Evolutionary conservation across 2,888 invertebrate species (phyloP), one percentile per base, ranked within the genome.

Genomic region (Thymelicus acteon): DNA sequence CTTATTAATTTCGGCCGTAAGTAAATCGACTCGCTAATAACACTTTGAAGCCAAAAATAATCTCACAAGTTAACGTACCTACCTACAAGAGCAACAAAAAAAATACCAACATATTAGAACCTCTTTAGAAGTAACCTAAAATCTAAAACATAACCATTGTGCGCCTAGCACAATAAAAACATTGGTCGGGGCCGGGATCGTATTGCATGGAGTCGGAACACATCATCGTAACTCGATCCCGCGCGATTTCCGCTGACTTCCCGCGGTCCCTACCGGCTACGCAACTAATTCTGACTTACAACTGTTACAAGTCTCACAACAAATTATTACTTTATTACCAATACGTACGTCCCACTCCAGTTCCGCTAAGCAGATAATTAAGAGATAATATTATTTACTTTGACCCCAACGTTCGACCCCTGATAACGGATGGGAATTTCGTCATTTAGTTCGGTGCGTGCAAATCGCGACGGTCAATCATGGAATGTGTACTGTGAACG

Each of bases 301-400:
- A 86, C 82, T 83, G 3, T 12, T 44, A 44, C 44, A 84, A 83
- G 3, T 5, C 31, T 5, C 31, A 31, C 31, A 31, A 31, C 31
- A 31, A 31, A 31, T 31, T 31, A 31, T 31, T 31, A 31, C 4
- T 31, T 82, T 82, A 80, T 73, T 77, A 79, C 83, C 81, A 80
- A 79, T n/a, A 1, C 19, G 19, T 80, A 78, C 76, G 78, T 74
- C 78, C 76, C 80, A 80, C 85, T 85, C 81, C 80, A 75, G 77
- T 77, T 77, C 80, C 76, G 78, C 83, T 80, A 75, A 77, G 62
- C 74, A 76, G 86, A 88, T 91, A 91, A 89, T 83, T 82, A 80
- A 76, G 75, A 74, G 90, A 89, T 91, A 91, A 88, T 83, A 85
- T 76, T 87, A 82, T 89, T 90, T 86, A 89, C 88, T 83, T 80